Percentiles rank a stretch among this genome's conserved stretches.
Evolutionary conservation across 1,140 invertebrate species (phyloP).

Genomic region (Neodiprion lecontei): DNA sequence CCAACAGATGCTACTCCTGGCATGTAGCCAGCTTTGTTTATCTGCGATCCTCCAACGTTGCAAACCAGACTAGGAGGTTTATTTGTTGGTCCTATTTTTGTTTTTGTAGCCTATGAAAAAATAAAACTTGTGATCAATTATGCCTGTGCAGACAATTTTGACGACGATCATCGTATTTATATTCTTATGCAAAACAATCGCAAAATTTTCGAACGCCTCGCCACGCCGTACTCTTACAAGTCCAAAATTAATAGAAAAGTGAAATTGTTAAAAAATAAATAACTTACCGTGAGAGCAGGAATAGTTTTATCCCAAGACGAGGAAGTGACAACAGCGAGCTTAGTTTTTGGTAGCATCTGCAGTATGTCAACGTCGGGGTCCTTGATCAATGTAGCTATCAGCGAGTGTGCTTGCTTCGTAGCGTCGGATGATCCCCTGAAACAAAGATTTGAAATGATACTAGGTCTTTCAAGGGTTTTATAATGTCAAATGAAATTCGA

Average conservation of each 20-base stretch:
- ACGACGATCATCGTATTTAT: no score
- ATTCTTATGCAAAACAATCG: no score
- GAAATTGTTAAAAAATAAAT: neutral
- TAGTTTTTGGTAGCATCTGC: slow-evolving; percentile 79
- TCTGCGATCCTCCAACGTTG: slow-evolving; percentile 44
- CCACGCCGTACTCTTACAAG: no score
- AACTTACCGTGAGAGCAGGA: slow-evolving; percentile 48
- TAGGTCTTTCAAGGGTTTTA: slow-evolving; percentile 16
- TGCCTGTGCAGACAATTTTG: no score
- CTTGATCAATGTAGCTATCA: slow-evolving; percentile 88
- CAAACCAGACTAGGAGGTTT: slow-evolving; percentile 46
- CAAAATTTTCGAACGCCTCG: no score
- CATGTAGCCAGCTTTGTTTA: slow-evolving; percentile 49
- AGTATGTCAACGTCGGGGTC: slow-evolving; percentile 92
- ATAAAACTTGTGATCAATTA: no score
- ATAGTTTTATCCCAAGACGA: slow-evolving; percentile 68
- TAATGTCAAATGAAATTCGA: slow-evolving; percentile 9
- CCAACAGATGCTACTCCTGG: slow-evolving; percentile 48
- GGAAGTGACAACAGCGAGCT: slow-evolving; percentile 59
- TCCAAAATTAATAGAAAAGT: no score
- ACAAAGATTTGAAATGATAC: slow-evolving; percentile 31
- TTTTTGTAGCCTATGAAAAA: slow-evolving; percentile 46
- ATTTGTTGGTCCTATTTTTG: slow-evolving; percentile 49
- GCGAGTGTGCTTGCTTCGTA: slow-evolving; percentile 85
- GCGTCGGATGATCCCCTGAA: slow-evolving; percentile 86